A percentile compares a stretch with the other conserved stretches of the same genome.
phyloP scores from a whole-genome alignment of 2,113 vertebrate species.

The Chlorodrepanis virens region DNA sequence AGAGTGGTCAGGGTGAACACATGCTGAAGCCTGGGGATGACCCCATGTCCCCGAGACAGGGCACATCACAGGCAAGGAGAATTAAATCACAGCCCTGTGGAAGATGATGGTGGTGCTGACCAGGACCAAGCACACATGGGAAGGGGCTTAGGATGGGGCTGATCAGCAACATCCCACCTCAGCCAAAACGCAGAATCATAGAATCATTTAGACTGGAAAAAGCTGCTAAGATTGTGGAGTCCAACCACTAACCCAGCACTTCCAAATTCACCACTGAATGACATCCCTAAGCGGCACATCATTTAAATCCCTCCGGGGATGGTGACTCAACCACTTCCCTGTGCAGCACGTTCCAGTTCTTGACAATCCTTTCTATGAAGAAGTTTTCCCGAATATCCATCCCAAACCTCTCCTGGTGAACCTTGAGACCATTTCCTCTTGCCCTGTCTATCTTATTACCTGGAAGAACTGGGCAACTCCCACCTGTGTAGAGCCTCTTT shows the following conservation, averaged over 20 bases:
- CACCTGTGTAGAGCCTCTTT: not conserved
- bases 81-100: not conserved
- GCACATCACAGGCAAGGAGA: not conserved
- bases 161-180: not conserved
- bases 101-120: not conserved
- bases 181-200: not conserved
- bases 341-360: not conserved
- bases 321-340: not conserved
- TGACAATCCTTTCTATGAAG: not conserved
- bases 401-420: not conserved
- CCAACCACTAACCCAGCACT: not conserved
- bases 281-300: not conserved
- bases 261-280: not conserved
- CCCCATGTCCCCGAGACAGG: accelerated
- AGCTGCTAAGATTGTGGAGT: not conserved
- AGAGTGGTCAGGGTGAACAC: not conserved
- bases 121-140: accelerated
- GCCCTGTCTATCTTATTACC: not conserved
- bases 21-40: not conserved
- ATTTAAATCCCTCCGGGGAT: not conserved
- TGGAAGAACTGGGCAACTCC: not conserved
- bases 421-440: not conserved
- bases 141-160: not conserved
- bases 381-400: not conserved
- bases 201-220: not conserved